Conservation (phyloP, 2,797 vertebrate genomes). For the Cryptoprocta ferox region DNA sequence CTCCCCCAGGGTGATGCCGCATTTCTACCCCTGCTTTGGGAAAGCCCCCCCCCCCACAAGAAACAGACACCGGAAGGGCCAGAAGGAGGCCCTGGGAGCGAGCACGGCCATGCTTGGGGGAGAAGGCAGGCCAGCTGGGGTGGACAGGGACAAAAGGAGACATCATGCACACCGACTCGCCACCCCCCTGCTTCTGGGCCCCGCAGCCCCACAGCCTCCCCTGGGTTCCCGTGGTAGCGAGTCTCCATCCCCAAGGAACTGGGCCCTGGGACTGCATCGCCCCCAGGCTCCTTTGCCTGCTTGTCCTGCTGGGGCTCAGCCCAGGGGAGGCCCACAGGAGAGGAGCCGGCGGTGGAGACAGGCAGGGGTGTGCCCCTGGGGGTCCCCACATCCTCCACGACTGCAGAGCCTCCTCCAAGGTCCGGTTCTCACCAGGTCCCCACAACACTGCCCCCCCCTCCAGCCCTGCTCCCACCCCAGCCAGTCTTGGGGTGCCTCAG, state of each 20-base stretch:
- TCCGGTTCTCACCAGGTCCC: neutral
- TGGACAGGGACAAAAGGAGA: neutral
- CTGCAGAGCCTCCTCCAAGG: accelerated
- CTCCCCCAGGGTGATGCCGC: too few species aligned
- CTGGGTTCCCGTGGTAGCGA: neutral
- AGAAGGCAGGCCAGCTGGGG: neutral
- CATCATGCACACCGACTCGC: accelerated
- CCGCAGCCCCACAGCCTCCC: neutral
- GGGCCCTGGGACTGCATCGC: neutral
- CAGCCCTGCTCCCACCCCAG: neutral
- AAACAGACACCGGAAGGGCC: neutral
- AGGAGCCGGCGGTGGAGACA: neutral
- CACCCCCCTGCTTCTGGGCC: neutral
- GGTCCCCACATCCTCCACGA: neutral
- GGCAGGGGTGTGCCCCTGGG: neutral
- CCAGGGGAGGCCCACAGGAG: neutral
- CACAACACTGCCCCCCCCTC: too few species aligned
- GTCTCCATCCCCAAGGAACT: neutral
- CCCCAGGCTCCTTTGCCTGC: neutral
- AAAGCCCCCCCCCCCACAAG: neutral
- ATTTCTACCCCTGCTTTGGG: too few species aligned
- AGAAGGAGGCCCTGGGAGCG: neutral
- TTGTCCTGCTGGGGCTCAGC: neutral
- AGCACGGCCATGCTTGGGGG: neutral
- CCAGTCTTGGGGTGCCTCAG: neutral